Conservation (phyloP, 2,888 invertebrate species). For the Mycalesis mineus region DNA sequence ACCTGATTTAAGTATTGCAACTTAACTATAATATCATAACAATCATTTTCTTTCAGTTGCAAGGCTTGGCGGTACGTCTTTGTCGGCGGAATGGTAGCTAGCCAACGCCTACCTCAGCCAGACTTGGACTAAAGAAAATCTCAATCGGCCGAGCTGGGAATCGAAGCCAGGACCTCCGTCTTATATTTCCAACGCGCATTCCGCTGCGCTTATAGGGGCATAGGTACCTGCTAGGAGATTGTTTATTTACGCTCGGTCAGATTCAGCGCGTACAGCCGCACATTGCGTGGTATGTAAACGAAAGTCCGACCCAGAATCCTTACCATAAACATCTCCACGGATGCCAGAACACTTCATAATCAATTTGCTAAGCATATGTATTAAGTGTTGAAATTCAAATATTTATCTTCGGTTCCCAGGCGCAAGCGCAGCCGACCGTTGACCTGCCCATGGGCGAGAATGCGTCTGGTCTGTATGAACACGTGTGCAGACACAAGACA, state of each 20-base stretch:
- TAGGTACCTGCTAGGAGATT: too few species aligned
- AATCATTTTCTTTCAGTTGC: too few species aligned
- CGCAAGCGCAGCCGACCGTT: constrained; percentile 69
- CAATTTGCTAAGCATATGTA: constrained; percentile 75
- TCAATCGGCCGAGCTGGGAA: too few species aligned
- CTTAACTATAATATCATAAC: too few species aligned
- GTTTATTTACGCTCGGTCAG: background rate
- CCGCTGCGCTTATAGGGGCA: too few species aligned
- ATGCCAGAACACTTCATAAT: constrained; percentile 58
- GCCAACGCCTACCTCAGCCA: too few species aligned
- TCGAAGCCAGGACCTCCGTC: too few species aligned
- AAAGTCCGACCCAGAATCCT: constrained; percentile 42
- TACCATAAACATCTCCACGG: constrained; percentile 49
- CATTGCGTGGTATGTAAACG: constrained; percentile 16
- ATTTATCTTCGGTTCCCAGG: constrained; percentile 75
- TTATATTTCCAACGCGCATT: too few species aligned
- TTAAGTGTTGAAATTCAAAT: constrained; percentile 77
- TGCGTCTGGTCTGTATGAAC: constrained; percentile 55
- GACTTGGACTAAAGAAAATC: too few species aligned
- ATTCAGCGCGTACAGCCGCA: constrained; percentile 8
- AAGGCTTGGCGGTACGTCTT: too few species aligned
- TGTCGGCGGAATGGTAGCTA: too few species aligned
- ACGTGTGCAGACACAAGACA: constrained; percentile 21
- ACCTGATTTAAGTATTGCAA: too few species aligned
- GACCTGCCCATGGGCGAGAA: constrained; percentile 54